Conservation (phyloP, 2,113 vertebrate genomes). For the Stictonetta naevosa region DNA sequence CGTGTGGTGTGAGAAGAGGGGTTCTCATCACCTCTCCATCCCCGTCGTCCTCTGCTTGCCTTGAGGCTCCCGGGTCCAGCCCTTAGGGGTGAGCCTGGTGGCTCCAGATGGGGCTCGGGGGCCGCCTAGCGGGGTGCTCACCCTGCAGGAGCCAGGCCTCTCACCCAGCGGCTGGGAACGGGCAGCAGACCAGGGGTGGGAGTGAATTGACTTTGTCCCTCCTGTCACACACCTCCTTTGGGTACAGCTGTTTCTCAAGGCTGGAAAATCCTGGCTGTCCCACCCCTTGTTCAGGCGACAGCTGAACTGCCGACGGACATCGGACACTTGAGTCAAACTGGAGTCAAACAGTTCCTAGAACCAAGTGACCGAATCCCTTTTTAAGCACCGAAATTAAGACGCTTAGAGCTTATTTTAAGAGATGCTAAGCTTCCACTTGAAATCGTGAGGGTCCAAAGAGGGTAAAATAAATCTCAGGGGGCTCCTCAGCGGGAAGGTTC, state of each 20-base stretch:
- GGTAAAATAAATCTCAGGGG: neutral
- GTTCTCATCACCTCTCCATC: fast-evolving
- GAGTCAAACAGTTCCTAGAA: constrained; percentile 37
- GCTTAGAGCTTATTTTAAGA: constrained; percentile 57
- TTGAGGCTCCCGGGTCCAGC: neutral
- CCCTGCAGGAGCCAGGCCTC: fast-evolving
- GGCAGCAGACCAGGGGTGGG: neutral
- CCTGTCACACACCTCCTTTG: neutral
- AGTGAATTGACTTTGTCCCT: neutral
- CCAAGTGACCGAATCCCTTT: constrained; percentile 32
- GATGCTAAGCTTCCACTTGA: constrained; percentile 57
- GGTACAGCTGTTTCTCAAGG: constrained; percentile 54
- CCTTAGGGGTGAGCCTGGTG: neutral
- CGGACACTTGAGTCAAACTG: constrained; percentile 39
- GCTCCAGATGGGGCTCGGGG: neutral
- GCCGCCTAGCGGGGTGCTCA: constrained; percentile 18
- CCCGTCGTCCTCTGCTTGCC: neutral
- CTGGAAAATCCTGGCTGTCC: constrained; percentile 63
- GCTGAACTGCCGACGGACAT: constrained; percentile 30
- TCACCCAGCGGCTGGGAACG: neutral
- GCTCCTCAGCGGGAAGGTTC: neutral
- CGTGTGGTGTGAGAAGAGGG: neutral
- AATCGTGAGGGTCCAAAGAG: neutral
- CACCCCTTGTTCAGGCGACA: constrained; percentile 41
- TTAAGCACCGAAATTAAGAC: neutral